Percentiles rank a stretch among this genome's conserved stretches.
These are phyloP conservation scores for Macrophya annulata DNA, from an alignment of 2,888 invertebrate genomes.

Conservation along the genomic window DNA sequence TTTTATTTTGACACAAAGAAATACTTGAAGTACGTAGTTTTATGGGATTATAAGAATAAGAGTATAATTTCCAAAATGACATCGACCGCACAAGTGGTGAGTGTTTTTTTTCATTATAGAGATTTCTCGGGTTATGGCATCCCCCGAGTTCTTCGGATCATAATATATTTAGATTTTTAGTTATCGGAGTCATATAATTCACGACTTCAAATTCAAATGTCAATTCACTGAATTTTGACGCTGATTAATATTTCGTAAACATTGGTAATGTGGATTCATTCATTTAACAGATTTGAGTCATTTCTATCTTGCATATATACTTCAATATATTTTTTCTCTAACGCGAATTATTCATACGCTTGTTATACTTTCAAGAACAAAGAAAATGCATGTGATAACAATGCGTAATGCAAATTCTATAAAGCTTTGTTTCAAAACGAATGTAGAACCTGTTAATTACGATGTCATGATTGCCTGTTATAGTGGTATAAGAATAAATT, in stretches of 20 bases:
- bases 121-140: neutral
- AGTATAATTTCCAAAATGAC: conserved; percentile 40
- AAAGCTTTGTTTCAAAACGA: neutral
- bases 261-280: neutral
- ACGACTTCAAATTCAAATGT: conserved; percentile 7
- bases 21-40: neutral
- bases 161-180: neutral
- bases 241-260: neutral
- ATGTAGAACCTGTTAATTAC: neutral
- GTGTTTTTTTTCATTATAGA: neutral
- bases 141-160: neutral
- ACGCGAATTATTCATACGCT: conserved; percentile 10
- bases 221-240: neutral
- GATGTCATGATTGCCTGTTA: neutral
- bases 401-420: neutral
- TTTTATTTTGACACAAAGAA: conserved; percentile 40
- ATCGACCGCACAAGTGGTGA: conserved; percentile 52
- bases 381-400: neutral
- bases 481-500: neutral
- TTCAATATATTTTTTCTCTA: neutral
- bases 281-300: neutral
- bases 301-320: neutral
- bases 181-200: neutral
- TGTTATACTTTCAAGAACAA: neutral
- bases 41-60: neutral